phyloP scores from a whole-genome alignment of 2,113 vertebrate genomes.

The Stegastes partitus region DNA sequence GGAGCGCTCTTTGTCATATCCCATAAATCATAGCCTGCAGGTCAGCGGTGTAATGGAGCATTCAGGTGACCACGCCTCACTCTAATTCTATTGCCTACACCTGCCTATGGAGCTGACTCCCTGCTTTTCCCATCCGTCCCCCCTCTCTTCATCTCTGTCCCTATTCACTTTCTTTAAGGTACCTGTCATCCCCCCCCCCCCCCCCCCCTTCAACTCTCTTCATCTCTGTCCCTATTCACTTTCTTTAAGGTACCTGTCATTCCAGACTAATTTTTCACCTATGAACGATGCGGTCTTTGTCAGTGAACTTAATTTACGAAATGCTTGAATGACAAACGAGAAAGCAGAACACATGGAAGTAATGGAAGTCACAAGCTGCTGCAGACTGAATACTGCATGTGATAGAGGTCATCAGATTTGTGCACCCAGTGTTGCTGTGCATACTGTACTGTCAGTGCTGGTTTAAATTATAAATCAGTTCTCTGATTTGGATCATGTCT shows the following conservation, averaged over 20 bases:
- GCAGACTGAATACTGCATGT: no score
- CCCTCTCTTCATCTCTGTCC: not conserved
- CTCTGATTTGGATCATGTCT: no score
- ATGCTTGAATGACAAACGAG: not conserved
- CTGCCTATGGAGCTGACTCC: not conserved
- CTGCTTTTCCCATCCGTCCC: no score
- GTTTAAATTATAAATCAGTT: no score
- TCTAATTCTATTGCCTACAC: not conserved
- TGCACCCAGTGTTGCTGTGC: no score
- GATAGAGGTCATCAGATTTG: no score
- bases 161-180: not conserved
- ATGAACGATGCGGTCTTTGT: not conserved
- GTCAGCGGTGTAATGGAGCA: conserved; percentile 7
- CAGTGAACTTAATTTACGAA: not conserved
- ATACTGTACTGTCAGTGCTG: no score
- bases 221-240: not conserved
- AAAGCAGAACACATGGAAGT: no score
- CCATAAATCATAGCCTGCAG: conserved; percentile 3
- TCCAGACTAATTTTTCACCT: not conserved
- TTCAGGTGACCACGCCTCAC: not conserved
- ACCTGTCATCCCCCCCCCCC: no score
- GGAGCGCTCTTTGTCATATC: not conserved
- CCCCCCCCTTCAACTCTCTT: no score
- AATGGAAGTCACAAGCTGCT: no score
- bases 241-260: not conserved